Evolutionary conservation across 2,113 vertebrate genomes (phyloP).

Genomic region (Tetraodon nigroviridis): DNA sequence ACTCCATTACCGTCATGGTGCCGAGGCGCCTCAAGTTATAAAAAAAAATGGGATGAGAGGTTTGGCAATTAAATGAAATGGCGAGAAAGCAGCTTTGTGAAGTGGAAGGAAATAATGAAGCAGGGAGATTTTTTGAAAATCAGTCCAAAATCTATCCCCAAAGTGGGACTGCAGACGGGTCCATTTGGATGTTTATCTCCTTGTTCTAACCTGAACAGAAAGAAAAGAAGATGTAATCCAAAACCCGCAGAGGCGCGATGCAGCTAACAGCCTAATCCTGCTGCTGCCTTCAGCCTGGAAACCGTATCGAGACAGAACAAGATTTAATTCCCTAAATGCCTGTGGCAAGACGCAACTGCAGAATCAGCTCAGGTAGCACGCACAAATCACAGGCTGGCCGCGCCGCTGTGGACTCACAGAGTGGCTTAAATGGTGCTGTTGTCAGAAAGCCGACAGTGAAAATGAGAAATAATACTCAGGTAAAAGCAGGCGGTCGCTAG

Average conservation of each 20-base stretch:
- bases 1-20: constrained; percentile 5
- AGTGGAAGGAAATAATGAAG: constrained; percentile 1
- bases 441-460: too few relatives aligned
- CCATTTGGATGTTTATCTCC: not conserved
- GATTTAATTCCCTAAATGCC: not conserved
- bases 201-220: not conserved
- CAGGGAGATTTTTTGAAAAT: not conserved
- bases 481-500: too few relatives aligned
- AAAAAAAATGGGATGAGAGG: constrained; percentile 32
- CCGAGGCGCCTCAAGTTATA: constrained; percentile 8
- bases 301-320: not conserved
- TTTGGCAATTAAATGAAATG: constrained; percentile 21
- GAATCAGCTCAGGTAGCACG: not conserved
- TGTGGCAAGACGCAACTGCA: not conserved
- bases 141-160: not conserved
- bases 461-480: too few relatives aligned
- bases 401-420: not conserved
- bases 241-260: not conserved
- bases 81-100: constrained; percentile 15
- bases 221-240: not conserved
- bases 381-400: too few relatives aligned
- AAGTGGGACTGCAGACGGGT: not conserved
- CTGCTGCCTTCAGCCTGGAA: not conserved
- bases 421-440: not conserved
- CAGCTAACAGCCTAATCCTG: not conserved